Percentiles rank a stretch among this genome's conserved stretches.
These are phyloP conservation scores for Sternarchorhynchus goeldii DNA, from an alignment of 2,797 vertebrate species.

Conservation along the genomic window DNA sequence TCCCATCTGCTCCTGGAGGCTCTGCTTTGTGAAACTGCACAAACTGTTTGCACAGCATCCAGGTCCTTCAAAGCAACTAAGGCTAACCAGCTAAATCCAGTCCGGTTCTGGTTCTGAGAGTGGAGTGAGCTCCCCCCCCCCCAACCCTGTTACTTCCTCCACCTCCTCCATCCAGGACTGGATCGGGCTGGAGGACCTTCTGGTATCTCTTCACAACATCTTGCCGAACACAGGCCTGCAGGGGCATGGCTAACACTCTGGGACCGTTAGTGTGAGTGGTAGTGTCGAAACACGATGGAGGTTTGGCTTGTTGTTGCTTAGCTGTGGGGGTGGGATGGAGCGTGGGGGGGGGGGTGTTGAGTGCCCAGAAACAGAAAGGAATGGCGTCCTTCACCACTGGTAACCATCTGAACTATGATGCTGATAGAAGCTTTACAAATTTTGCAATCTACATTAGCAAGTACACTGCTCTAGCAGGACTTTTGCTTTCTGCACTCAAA, in stretches of 20 bases:
- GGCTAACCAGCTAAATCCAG: conserved; percentile 43
- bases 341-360: conserved; percentile 16
- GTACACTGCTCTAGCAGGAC: background rate
- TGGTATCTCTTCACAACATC: conserved; percentile 18
- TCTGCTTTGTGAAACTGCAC: conserved; percentile 42
- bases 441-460: background rate
- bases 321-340: conserved; percentile 8
- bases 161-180: conserved; percentile 29
- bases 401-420: conserved; percentile 10
- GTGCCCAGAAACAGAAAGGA: background rate
- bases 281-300: background rate
- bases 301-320: too few species aligned
- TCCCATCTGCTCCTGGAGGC: conserved; percentile 14
- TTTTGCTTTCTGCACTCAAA: background rate
- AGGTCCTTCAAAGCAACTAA: conserved; percentile 53
- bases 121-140: conserved; percentile 55
- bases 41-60: conserved; percentile 43
- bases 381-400: conserved; percentile 9
- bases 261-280: background rate
- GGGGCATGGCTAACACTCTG: conserved; percentile 24
- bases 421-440: background rate
- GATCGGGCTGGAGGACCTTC: conserved; percentile 17
- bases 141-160: background rate
- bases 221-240: conserved; percentile 24
- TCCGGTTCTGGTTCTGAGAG: conserved; percentile 63